phyloP scores from a whole-genome alignment of 2,888 invertebrate species.

The Rhagonycha fulva region DNA sequence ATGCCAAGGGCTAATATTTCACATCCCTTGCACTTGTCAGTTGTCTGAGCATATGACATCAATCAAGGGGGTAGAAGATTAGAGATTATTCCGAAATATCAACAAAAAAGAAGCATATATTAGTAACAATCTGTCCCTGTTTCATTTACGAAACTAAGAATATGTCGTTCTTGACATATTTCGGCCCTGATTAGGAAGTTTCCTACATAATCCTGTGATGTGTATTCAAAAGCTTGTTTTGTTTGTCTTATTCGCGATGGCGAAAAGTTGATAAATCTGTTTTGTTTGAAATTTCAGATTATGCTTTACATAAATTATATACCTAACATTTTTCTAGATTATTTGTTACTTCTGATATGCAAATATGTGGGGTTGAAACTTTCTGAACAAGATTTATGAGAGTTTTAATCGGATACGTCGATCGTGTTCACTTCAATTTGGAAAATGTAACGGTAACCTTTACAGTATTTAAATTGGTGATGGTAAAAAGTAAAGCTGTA shows the following conservation, averaged over 20 bases:
- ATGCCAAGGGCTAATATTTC: conserved; percentile 39
- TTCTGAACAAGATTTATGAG: conserved; percentile 12
- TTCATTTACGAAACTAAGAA: not conserved
- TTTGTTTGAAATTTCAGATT: conserved; percentile 9
- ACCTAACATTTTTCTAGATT: conserved; percentile 14
- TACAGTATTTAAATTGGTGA: not conserved
- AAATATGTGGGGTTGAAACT: conserved; percentile 13
- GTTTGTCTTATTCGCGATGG: conserved; percentile 18
- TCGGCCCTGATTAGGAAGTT: conserved; percentile 6
- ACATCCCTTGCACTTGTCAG: conserved; percentile 41
- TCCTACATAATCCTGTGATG: conserved; percentile 10
- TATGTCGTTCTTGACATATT: conserved; percentile 9
- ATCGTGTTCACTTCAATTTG: conserved; percentile 5
- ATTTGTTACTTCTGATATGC: conserved; percentile 19
- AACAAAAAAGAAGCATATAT: conserved; percentile 21
- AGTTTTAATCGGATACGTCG: conserved; percentile 15
- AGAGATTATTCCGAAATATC: conserved; percentile 40
- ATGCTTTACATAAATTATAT: conserved; percentile 20
- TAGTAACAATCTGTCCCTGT: conserved; percentile 4
- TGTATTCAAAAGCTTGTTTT: conserved; percentile 11
- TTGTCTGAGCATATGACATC: conserved; percentile 42
- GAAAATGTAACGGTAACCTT: not conserved
- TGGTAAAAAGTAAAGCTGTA: not conserved
- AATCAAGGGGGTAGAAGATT: conserved; percentile 42
- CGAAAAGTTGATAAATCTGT: conserved; percentile 9